Percentiles rank a stretch among this genome's conserved stretches.
phyloP scores from a whole-genome alignment of 1,140 invertebrate genomes.

The Brachionus calyciflorus region DNA sequence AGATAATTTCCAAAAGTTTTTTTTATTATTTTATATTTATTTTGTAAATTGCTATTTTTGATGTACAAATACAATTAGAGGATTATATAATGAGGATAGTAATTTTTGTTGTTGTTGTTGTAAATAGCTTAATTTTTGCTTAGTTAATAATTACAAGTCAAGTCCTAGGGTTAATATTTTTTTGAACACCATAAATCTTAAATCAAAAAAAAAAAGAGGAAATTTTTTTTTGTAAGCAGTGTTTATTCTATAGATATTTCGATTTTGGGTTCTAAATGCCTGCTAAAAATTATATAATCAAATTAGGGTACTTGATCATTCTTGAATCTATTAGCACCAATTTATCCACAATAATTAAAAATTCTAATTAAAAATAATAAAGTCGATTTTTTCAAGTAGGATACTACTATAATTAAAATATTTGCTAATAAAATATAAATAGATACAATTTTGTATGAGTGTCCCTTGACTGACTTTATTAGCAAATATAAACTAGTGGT shows the following conservation, averaged over 20 bases:
- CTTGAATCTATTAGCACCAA: constrained; percentile 21
- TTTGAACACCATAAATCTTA: too few relatives aligned
- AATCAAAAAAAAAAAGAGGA: too few relatives aligned
- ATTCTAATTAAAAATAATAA: background rate
- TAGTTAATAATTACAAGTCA: constrained; percentile 11
- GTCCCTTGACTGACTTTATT: too few relatives aligned
- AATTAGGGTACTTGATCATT: constrained; percentile 36
- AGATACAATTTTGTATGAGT: background rate
- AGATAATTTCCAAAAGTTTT: constrained; percentile 32
- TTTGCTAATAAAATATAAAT: too few relatives aligned
- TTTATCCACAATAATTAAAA: constrained; percentile 5
- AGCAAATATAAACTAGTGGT: too few relatives aligned
- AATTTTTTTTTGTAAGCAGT: too few relatives aligned
- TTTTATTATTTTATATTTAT: background rate
- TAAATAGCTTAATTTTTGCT: background rate
- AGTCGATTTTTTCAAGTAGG: background rate
- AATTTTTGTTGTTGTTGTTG: background rate
- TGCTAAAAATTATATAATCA: constrained; percentile 23
- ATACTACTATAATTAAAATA: constrained; percentile 20
- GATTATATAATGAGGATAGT: background rate
- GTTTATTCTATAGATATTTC: too few relatives aligned
- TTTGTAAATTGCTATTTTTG: constrained; percentile 15
- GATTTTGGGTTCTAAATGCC: too few relatives aligned
- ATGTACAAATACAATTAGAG: constrained; percentile 30
- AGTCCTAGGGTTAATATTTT: too few relatives aligned